Percentiles rank a stretch among this genome's conserved stretches.
Conservation (phyloP, 1,140 invertebrate species). For the Diplogasteroides magnus region DNA sequence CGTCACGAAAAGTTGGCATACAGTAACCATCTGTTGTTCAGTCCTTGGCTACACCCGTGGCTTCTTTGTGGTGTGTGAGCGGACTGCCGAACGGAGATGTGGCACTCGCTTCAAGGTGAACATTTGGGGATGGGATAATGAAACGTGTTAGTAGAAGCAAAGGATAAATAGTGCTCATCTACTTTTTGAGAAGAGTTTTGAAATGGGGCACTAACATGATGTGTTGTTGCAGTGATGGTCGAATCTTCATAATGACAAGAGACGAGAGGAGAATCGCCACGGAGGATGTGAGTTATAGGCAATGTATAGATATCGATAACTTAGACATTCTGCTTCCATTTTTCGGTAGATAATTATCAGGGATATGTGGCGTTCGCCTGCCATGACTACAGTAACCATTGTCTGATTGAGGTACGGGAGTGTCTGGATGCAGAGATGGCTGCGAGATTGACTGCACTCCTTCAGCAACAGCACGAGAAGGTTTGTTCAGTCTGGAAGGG, state of each 20-base stretch:
- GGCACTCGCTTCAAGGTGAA: constrained; percentile 66
- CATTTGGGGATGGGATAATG: no score
- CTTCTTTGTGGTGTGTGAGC: constrained; percentile 81
- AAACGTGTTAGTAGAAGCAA: background rate
- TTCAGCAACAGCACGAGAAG: constrained; percentile 30
- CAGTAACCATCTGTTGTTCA: constrained; percentile 57
- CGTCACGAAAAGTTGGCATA: background rate
- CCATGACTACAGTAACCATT: no score
- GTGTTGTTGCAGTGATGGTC: constrained; percentile 64
- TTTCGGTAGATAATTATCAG: no score
- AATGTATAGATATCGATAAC: no score
- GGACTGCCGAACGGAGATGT: constrained; percentile 78
- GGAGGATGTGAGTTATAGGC: background rate
- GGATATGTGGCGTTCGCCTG: no score
- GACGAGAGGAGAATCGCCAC: background rate
- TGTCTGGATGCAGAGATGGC: constrained; percentile 4
- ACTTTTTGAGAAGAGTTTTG: no score
- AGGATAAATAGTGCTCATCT: constrained; percentile 73
- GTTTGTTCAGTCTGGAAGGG: constrained; percentile 63
- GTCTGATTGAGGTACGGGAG: background rate
- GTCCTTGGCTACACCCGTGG: constrained; percentile 73
- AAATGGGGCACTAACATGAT: no score
- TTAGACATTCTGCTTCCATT: no score
- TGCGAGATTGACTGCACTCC: background rate
- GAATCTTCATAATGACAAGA: background rate